phyloP scores from a whole-genome alignment of 2,888 invertebrate species.

The Dasysyrphus tricinctus region DNA sequence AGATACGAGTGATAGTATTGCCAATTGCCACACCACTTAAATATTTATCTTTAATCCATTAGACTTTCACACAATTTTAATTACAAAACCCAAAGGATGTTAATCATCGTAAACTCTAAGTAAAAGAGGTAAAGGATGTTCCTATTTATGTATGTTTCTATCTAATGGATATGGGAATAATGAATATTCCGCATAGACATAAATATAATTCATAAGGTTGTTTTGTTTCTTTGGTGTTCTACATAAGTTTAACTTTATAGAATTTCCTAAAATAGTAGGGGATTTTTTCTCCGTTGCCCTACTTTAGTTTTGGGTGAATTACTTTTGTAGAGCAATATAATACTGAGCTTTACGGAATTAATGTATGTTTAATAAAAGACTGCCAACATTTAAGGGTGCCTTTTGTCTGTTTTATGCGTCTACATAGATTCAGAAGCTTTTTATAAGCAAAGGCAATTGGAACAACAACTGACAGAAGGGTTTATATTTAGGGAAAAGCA shows the following conservation, averaged over 20 bases:
- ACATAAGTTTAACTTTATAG: conserved; percentile 19
- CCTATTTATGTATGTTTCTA: conserved; percentile 46
- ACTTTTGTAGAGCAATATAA: conserved; percentile 31
- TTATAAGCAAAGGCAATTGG: background rate
- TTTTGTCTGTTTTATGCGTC: background rate
- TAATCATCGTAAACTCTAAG: background rate
- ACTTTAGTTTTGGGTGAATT: conserved; percentile 60
- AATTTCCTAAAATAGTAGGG: background rate
- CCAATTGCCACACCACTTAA: background rate
- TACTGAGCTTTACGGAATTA: background rate
- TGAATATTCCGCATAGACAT: conserved; percentile 45
- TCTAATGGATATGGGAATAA: conserved; percentile 60
- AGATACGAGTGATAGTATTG: background rate
- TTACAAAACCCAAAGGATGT: conserved; percentile 25
- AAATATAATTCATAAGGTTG: conserved; percentile 63
- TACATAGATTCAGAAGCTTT: background rate
- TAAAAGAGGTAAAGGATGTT: conserved; percentile 42
- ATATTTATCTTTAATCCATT: conserved; percentile 11
- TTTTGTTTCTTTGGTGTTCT: conserved; percentile 45
- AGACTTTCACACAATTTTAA: conserved; percentile 32
- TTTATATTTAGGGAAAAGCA: background rate
- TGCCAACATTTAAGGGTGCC: conserved; percentile 21
- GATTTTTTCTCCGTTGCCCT: conserved; percentile 48
- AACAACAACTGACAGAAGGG: background rate
- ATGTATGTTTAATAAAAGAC: conserved; percentile 33